Conservation (phyloP, 2,797 vertebrate genomes). For the Danio aesculapii region DNA sequence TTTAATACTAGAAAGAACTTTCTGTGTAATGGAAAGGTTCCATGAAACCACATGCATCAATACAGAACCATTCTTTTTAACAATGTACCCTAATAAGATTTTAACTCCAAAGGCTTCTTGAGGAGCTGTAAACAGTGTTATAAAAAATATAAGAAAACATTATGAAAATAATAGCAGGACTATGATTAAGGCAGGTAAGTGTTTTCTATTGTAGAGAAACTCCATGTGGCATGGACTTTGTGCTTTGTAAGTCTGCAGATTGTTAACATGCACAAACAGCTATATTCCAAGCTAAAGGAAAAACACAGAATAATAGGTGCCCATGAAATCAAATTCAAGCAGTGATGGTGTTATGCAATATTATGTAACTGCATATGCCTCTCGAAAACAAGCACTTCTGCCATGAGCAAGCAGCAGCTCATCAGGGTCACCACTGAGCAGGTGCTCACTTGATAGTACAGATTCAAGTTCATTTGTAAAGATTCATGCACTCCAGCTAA, state of each 20-base stretch:
- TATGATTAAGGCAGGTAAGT: background rate
- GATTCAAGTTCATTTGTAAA: background rate
- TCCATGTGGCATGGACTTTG: background rate
- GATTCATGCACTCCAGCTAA: background rate
- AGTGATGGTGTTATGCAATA: constrained; percentile 17
- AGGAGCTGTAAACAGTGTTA: background rate
- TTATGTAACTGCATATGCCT: background rate
- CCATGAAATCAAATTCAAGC: background rate
- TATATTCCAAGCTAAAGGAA: constrained; percentile 4
- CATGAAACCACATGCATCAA: too few relatives aligned
- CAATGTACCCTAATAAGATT: too few relatives aligned
- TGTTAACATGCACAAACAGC: background rate
- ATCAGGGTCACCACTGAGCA: background rate
- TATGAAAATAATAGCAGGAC: background rate
- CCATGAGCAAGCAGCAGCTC: background rate
- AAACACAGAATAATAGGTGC: background rate
- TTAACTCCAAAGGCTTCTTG: background rate
- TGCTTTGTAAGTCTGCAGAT: background rate
- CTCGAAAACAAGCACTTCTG: background rate
- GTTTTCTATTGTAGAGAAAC: background rate
- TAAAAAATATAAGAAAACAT: background rate
- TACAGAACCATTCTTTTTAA: too few relatives aligned
- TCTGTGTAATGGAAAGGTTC: too few relatives aligned
- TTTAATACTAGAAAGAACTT: too few relatives aligned
- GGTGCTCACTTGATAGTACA: background rate